Base-by-base conservation (phyloP, 2,113 vertebrate genomes). In the Dipodomys spectabilis region DNA sequence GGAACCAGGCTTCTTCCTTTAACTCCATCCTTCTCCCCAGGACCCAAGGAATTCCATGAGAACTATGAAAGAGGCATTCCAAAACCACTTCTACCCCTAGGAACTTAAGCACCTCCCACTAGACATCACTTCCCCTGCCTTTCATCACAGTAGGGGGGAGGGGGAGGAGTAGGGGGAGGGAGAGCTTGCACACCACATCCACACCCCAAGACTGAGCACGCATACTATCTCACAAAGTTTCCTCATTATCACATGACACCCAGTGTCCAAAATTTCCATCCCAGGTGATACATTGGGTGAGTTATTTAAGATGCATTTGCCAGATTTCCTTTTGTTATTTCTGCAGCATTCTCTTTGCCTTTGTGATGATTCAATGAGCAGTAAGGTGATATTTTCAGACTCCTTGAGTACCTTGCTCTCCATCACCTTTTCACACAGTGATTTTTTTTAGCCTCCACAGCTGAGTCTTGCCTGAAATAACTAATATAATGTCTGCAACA, bases 131-230 rank as follows among this genome's bases (percentile, higher is more conserved):
- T 20, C n/a, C n/a, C 32, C 49, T 53, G 49, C n/a, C 27, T 57
- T 5, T 9, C 23, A 53, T 57, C 45, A 22, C 30, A 39, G 39
- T 39, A 39, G 35, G 35, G 35, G 35, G 35, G 35, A 39, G 35
- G 35, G 35, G 35, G 4, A 39, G 4, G 4, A 39, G 35, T 39
- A 39, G 39, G 15, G 30, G 22, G 20, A 45, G 16, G 28, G 28
- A 18, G 20, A 5, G 6, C 19, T 4, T 13, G 49, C 22, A 13
- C 13, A 19, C 82, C 22, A 53, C 1, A 16, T 7, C 20, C 44
- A 10, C 2, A 1, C 20, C 20, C 23, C 0, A 6, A 30, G 30
- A 12, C 49, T 44, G 2, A 23, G 25, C 32, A 19, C 49, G 8
- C 49, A 5, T 9, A 27, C 30, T 88, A 19, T 15, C 0, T 0